Evolutionary conservation across 2,888 invertebrate species (phyloP), one percentile per base, ranked within the genome.

Genomic region (Gymnocheta viridis): DNA sequence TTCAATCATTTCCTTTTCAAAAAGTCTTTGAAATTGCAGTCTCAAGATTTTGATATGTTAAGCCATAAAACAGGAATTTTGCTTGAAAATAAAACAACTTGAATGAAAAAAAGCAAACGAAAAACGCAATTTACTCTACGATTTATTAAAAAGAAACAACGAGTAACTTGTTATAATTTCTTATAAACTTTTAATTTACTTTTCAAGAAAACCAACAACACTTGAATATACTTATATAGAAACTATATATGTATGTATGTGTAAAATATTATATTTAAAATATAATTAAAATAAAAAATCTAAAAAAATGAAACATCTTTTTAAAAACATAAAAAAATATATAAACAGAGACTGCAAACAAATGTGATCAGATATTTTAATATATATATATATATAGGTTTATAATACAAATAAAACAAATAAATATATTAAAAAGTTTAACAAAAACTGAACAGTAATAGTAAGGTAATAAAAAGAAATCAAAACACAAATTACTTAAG

Each of bases 351-450:
- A 91, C 91, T 91, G 91, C 91, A 91, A 91, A 90, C 89, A 91
- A 91, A 92, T 92, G 92, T 92, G 92, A 92, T 92, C 92, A 92
- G 91, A 92, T 92, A 91, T 91, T 89, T 91, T 86, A 89, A 89
- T 89, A 87, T 84, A 90, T 89, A 90, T 90, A 89, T 89, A 87
- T 85, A 91, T 88, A 90, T 90, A 89, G 89, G 89, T 89, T 85
- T 87, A 86, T 85, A 82, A 85, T 85, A 86, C 66, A 70, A 76
- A 85, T 24, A 76, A 87, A 83, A 62, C 47, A 81, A 82, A 70
- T 60, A 81, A 62, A 74, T 76, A 82, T 76, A 85, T 78, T 72
- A 66, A 82, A 64, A 79, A 32, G 32, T 3, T 10, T 5, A 32
- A 38, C 32, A 35, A 80, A 49, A 17, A 56, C 17, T 27, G 54